phyloP scores from a whole-genome alignment of 2,113 vertebrate genomes.

The Cisticola juncidis region DNA sequence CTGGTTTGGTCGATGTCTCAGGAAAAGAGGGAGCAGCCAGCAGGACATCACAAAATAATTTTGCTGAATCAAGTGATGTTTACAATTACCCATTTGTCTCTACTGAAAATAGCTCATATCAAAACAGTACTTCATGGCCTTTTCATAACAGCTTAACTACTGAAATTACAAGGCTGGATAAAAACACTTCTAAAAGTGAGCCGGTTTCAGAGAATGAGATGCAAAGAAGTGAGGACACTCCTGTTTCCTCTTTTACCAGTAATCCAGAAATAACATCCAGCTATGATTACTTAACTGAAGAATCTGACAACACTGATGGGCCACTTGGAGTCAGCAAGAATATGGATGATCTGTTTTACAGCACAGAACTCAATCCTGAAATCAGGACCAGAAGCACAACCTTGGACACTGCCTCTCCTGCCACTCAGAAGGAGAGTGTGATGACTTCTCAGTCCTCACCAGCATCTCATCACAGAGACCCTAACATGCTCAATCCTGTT shows the following conservation, averaged over 20 bases:
- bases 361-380: constrained; percentile 8
- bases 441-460: neutral
- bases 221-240: neutral
- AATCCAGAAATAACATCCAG: constrained; percentile 46
- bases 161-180: neutral
- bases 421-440: neutral
- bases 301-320: constrained; percentile 45
- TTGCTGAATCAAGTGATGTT: neutral
- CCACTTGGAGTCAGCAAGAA: constrained; percentile 40
- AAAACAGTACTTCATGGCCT: constrained; percentile 9
- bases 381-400: constrained; percentile 3
- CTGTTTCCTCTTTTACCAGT: neutral
- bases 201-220: neutral
- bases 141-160: neutral
- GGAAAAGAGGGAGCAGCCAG: neutral
- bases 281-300: constrained; percentile 53
- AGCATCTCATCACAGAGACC: neutral
- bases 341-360: neutral
- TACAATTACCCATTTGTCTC: neutral
- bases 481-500: neutral
- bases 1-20: neutral
- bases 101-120: constrained; percentile 29
- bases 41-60: constrained; percentile 14
- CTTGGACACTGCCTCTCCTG: neutral
- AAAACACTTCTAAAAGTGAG: neutral